Conservation (phyloP, 2,888 invertebrate species). For the Pherbina coryleti region DNA sequence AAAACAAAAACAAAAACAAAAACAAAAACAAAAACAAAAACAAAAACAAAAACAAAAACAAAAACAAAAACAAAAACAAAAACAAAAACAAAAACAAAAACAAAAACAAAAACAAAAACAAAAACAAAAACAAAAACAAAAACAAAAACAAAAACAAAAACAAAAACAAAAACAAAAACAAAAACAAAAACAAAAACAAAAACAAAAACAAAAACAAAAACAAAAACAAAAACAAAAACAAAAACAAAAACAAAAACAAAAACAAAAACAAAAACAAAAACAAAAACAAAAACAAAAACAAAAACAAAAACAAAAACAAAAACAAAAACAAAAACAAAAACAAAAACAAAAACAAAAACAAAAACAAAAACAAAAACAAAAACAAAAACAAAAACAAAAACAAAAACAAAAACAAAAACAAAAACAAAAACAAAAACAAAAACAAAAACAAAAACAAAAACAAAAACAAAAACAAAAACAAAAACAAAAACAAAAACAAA, state of each 20-base stretch:
- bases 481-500: not conserved
- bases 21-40: not conserved
- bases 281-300: not conserved
- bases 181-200: not conserved
- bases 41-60: not conserved
- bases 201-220: not conserved
- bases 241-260: not conserved
- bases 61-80: not conserved
- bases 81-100: not conserved
- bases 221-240: not conserved
- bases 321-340: not conserved
- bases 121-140: not conserved
- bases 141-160: not conserved
- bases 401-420: not conserved
- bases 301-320: not conserved
- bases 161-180: not conserved
- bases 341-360: not conserved
- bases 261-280: not conserved
- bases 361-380: not conserved
- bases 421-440: not conserved
- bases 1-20: not conserved
- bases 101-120: not conserved
- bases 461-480: not conserved
- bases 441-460: not conserved
- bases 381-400: not conserved